phyloP scores from a whole-genome alignment of 1,140 invertebrate species.

The Drosophila triauraria region DNA sequence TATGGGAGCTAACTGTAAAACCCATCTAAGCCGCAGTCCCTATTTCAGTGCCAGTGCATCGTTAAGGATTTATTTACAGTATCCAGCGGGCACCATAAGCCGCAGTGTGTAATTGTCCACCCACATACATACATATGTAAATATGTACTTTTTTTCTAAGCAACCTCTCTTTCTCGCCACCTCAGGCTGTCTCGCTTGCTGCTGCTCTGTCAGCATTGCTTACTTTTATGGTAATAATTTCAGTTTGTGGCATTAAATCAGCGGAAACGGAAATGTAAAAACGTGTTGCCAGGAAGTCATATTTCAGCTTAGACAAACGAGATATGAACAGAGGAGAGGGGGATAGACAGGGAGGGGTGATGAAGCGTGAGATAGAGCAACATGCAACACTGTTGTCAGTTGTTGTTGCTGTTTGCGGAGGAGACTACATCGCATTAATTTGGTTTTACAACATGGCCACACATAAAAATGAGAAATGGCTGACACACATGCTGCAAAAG shows the following conservation, averaged over 20 bases:
- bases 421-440: conserved; percentile 78
- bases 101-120: conserved; percentile 69
- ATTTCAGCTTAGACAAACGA: conserved; percentile 82
- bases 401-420: conserved; percentile 48
- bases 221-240: conserved; percentile 82
- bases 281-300: conserved; percentile 82
- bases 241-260: conserved; percentile 68
- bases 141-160: neutral
- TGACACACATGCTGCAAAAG: conserved; percentile 70
- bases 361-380: conserved; percentile 51
- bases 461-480: conserved; percentile 83
- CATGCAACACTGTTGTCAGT: conserved; percentile 59
- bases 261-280: conserved; percentile 82
- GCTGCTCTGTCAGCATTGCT: conserved; percentile 57
- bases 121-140: conserved; percentile 14
- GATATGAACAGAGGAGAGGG: conserved; percentile 15
- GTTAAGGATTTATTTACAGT: conserved; percentile 77
- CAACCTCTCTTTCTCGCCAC: neutral
- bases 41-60: conserved; percentile 55
- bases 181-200: neutral
- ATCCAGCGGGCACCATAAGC: conserved; percentile 40
- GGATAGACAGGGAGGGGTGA: conserved; percentile 16
- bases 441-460: conserved; percentile 80
- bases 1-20: conserved; percentile 11
- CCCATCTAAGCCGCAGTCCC: conserved; percentile 22